These are phyloP conservation scores for Paramormyrops hopkinsi DNA, from an alignment of 2,797 vertebrate genomes.

Conservation along the genomic window DNA sequence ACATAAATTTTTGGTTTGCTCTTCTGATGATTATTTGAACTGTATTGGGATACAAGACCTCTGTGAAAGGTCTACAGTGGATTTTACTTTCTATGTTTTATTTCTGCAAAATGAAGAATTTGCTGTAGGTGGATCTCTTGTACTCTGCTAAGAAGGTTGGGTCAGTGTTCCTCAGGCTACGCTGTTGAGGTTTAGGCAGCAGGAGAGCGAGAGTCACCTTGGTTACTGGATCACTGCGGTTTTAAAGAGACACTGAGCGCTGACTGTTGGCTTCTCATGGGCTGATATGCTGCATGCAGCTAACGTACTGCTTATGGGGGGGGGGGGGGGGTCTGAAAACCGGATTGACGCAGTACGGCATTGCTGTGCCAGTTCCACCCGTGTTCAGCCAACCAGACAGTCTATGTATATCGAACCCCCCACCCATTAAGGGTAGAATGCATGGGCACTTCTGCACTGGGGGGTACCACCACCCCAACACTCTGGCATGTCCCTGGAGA, in stretches of 20 bases:
- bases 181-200: not conserved
- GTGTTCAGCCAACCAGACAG: not conserved
- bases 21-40: not conserved
- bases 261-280: not conserved
- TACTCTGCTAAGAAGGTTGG: not conserved
- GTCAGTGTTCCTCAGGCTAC: not conserved
- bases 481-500: conserved; percentile 1
- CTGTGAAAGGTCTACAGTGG: not conserved
- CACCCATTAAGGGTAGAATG: conserved; percentile 2
- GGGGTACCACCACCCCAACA: not conserved
- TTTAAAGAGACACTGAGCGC: conserved; percentile 8
- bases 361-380: not conserved
- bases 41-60: not conserved
- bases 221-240: conserved; percentile 19
- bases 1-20: not conserved
- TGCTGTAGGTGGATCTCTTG: not conserved
- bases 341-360: not conserved
- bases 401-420: not conserved
- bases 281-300: not conserved
- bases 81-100: not conserved
- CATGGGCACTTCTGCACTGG: not conserved
- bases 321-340: not conserved
- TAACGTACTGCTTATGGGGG: not conserved
- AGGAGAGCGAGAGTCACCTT: not conserved
- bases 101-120: not conserved